Conservation (phyloP, 2,797 vertebrate species). For the Mallotus villosus region DNA sequence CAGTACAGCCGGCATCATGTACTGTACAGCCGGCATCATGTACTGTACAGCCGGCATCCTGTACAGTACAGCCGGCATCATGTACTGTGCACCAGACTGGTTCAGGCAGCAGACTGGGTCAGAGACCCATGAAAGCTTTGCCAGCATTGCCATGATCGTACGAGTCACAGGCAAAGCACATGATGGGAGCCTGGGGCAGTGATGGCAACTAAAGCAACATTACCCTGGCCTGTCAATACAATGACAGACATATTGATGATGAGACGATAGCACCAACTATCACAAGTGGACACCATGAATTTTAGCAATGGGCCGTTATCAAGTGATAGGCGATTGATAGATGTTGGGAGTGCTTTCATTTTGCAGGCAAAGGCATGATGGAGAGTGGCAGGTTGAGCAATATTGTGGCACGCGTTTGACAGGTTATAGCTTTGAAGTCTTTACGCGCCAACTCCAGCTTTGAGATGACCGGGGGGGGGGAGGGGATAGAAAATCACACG, state of each 20-base stretch:
- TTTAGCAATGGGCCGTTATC: background rate
- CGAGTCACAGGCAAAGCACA: background rate
- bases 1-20: background rate
- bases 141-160: background rate
- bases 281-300: background rate
- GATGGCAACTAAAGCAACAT: background rate
- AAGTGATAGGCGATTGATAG: background rate
- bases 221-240: background rate
- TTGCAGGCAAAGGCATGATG: background rate
- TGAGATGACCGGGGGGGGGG: no score
- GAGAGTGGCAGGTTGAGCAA: background rate
- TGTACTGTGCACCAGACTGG: background rate
- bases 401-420: background rate
- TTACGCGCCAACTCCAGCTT: no score
- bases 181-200: background rate
- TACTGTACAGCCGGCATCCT: no score
- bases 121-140: background rate
- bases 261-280: background rate
- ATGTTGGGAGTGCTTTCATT: background rate
- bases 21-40: no score
- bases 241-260: background rate
- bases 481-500: background rate
- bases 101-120: background rate
- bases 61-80: background rate
- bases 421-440: background rate